Evolutionary conservation across 2,888 invertebrate species (phyloP).

Genomic region (Diplazon laetatorius): DNA sequence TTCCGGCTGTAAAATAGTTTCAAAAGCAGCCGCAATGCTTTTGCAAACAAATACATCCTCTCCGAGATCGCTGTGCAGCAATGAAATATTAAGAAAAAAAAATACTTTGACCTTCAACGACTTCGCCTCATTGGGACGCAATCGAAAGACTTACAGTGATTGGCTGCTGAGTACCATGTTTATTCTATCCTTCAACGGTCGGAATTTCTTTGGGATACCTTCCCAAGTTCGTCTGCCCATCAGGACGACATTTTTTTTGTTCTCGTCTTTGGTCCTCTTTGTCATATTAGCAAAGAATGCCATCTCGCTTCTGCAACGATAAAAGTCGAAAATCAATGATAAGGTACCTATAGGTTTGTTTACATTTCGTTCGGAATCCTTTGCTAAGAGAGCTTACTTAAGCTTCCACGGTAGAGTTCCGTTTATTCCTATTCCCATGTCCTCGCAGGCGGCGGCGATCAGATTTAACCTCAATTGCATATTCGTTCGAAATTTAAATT

Average conservation of each 20-base stretch:
- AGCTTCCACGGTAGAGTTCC: slow-evolving; percentile 95
- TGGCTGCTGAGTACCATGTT: slow-evolving; percentile 92
- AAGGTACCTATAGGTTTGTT: neutral
- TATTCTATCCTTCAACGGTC: slow-evolving; percentile 90
- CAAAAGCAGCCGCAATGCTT: slow-evolving; percentile 88
- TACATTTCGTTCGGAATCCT: neutral
- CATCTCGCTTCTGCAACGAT: slow-evolving; percentile 93
- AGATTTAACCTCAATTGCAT: slow-evolving; percentile 87
- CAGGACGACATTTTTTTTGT: slow-evolving; percentile 93
- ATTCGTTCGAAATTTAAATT: too few species aligned
- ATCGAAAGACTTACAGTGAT: slow-evolving; percentile 63
- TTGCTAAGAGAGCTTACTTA: slow-evolving; percentile 85
- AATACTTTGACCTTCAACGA: neutral
- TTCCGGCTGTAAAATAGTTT: slow-evolving; percentile 84
- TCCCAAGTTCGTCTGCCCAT: slow-evolving; percentile 98
- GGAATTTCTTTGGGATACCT: slow-evolving; percentile 92
- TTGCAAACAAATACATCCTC: slow-evolving; percentile 86
- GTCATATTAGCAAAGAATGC: slow-evolving; percentile 93
- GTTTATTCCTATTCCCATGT: slow-evolving; percentile 95
- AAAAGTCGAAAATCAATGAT: slow-evolving; percentile 11
- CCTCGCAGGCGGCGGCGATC: slow-evolving; percentile 93
- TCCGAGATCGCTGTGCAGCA: slow-evolving; percentile 71
- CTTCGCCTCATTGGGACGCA: neutral
- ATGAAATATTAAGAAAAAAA: neutral
- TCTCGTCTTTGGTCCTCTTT: slow-evolving; percentile 85